Evolutionary conservation across 1,140 invertebrate species (phyloP).

Genomic region (Oryctes rhinoceros): DNA sequence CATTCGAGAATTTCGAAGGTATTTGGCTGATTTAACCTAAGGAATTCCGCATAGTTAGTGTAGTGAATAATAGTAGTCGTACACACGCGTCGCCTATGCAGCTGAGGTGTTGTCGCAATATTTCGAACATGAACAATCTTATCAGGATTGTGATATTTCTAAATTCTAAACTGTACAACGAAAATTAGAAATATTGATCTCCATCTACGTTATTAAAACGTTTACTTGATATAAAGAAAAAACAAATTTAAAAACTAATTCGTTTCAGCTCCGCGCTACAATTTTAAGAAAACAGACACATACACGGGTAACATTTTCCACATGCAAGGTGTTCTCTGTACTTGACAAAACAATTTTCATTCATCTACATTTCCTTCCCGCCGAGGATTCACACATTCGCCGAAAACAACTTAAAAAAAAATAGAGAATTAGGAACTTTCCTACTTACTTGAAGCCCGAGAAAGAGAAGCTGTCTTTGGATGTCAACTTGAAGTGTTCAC

Average conservation of each 20-base stretch:
- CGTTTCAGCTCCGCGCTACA: too few relatives aligned
- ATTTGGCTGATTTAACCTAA: neutral
- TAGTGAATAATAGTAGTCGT: neutral
- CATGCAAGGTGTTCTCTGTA: neutral
- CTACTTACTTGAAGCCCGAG: neutral
- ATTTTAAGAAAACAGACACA: too few relatives aligned
- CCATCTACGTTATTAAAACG: too few relatives aligned
- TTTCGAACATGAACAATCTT: neutral
- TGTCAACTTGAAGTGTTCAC: conserved; percentile 23
- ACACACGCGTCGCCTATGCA: neutral
- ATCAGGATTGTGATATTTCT: neutral
- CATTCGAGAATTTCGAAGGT: neutral
- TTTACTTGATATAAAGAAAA: too few relatives aligned
- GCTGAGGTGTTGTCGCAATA: neutral
- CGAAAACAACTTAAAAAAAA: neutral
- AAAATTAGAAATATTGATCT: neutral
- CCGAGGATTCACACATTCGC: neutral
- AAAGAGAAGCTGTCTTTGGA: conserved; percentile 13
- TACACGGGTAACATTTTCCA: too few relatives aligned
- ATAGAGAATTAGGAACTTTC: conserved; percentile 2
- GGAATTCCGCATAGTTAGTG: neutral
- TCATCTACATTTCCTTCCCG: neutral
- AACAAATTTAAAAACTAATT: too few relatives aligned
- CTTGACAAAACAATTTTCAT: neutral
- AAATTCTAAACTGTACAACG: neutral